Conservation (phyloP, 2,797 vertebrate species). For the Pseudochromis fuscus region DNA sequence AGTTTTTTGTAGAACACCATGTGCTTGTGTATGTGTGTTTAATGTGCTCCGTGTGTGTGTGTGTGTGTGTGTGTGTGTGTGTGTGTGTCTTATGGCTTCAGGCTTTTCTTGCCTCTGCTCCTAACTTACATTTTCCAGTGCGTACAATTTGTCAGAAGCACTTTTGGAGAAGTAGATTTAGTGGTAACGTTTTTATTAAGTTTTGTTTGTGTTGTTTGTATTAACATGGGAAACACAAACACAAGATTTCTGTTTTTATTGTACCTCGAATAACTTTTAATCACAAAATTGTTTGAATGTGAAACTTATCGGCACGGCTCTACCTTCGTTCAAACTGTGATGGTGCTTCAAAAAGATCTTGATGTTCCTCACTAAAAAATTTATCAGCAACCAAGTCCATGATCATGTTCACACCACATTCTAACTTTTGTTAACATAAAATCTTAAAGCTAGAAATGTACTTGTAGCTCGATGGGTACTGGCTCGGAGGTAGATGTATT, state of each 20-base stretch:
- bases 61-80: conserved; percentile 8
- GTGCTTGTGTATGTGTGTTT: conserved; percentile 32
- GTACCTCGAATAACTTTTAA: background rate
- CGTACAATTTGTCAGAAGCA: conserved; percentile 31
- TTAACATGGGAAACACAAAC: background rate
- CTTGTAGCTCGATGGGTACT: background rate
- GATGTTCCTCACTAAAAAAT: background rate
- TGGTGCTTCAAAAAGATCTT: background rate
- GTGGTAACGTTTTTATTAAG: conserved; percentile 12
- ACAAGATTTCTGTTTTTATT: background rate
- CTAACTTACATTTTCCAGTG: conserved; percentile 27
- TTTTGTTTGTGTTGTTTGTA: conserved; percentile 1
- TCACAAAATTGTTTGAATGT: background rate
- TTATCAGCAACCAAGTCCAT: background rate
- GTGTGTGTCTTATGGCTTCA: conserved; percentile 18
- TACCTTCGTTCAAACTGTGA: background rate
- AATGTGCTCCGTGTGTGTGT: conserved; percentile 8
- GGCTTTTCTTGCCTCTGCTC: conserved; percentile 27
- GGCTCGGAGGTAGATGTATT: no score
- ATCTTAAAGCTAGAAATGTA: background rate
- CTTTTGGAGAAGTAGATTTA: background rate
- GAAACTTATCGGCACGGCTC: no score
- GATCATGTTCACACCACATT: background rate
- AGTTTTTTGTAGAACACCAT: conserved; percentile 51
- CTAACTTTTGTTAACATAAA: background rate